Evolutionary conservation across 2,888 invertebrate genomes (phyloP).

Genomic region (Cantharis nigra): DNA sequence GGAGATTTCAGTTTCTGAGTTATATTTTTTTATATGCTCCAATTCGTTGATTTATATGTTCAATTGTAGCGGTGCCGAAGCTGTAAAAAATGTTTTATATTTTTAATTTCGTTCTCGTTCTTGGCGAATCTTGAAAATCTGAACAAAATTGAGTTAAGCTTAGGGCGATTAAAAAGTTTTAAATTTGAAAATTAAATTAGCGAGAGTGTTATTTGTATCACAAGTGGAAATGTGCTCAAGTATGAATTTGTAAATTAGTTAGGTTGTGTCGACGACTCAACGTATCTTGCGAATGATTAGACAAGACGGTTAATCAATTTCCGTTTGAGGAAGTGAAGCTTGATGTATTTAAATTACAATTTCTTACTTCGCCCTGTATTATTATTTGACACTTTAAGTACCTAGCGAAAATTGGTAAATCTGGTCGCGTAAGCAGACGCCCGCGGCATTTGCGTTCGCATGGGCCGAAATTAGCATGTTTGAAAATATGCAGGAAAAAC

Average conservation of each 20-base stretch:
- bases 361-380: background rate
- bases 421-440: background rate
- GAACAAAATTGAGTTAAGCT: background rate
- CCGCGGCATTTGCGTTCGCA: background rate
- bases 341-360: background rate
- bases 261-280: constrained; percentile 12
- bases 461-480: background rate
- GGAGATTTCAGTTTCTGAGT: background rate
- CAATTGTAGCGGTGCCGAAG: background rate
- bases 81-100: background rate
- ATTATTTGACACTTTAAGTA: background rate
- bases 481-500: background rate
- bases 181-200: background rate
- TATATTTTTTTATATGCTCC: background rate
- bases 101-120: background rate
- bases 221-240: background rate
- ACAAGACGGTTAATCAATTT: constrained; percentile 17
- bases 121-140: background rate
- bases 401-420: background rate
- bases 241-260: constrained; percentile 22
- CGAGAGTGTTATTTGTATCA: background rate
- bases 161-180: background rate
- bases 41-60: background rate
- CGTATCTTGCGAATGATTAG: constrained; percentile 10
- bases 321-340: background rate